Percentiles rank a stretch among this genome's conserved stretches.
Conservation (phyloP, 2,113 vertebrate species). For the Nibea albiflora region DNA sequence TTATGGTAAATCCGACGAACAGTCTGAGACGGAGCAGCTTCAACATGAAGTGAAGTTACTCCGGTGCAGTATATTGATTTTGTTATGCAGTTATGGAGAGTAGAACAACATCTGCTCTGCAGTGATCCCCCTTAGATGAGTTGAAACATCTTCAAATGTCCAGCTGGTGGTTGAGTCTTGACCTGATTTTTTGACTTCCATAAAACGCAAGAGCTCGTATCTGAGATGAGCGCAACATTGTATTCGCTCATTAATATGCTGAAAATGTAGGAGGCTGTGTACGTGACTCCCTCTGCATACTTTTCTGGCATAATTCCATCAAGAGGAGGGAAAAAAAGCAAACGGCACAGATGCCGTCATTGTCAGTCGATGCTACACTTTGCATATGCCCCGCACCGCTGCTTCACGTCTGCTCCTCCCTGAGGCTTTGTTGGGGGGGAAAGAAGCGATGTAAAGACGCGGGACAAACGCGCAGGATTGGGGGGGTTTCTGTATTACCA, state of each 20-base stretch:
- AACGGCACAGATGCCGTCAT: background rate
- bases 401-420: slow-evolving; percentile 1
- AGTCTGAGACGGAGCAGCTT: background rate
- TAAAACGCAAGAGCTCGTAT: background rate
- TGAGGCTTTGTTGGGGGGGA: background rate
- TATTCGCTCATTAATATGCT: slow-evolving; percentile 22
- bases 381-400: background rate
- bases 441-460: background rate
- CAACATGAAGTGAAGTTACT: background rate
- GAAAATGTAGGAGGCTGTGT: background rate
- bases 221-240: background rate
- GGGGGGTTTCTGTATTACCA: background rate
- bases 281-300: background rate
- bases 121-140: background rate
- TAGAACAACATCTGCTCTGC: background rate
- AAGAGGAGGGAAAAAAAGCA: background rate
- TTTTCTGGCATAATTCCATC: slow-evolving; percentile 27
- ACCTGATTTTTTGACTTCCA: background rate
- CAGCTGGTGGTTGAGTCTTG: background rate
- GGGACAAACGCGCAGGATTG: background rate
- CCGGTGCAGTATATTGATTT: background rate
- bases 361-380: slow-evolving; percentile 18
- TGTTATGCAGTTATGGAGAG: background rate
- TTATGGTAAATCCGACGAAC: too few species aligned
- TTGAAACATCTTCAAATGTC: background rate